Base-by-base conservation (phyloP, 1,140 invertebrate species). In the Drosophila nikananu region DNA sequence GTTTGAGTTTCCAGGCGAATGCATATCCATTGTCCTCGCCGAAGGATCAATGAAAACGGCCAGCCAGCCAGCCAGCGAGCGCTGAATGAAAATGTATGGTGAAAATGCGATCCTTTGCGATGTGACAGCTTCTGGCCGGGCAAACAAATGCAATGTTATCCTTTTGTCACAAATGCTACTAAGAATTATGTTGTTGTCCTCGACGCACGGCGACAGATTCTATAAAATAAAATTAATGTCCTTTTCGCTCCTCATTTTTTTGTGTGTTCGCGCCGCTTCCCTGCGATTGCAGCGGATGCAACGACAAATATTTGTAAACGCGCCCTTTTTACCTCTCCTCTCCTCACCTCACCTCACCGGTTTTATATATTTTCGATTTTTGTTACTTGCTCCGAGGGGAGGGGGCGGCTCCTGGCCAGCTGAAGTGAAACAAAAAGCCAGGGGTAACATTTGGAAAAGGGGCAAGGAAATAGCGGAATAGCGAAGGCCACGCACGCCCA, bases 281-380 rank as follows among this genome's bases (percentile, higher is more conserved):
- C 52, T 27, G 19, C 67, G 55, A 44, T 58, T 67, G 74, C 77
- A 72, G 32, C 51, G 74, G 76, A 63, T 78, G 75, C 73, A 78
- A 49, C 76, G 68, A 57, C 78, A 84, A 86, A 86, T 86, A 84
- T 86, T 86, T 86, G 83, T 84, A 78, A 78, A 75, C 67, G 83
- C 81, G 78, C 83, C 81, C 77, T 73, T 79, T 77, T 61, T 78
- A 60, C 19, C 12, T 13, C 12, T 21, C 63, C 55, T 46, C 57
- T 41, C 27, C n/a, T 2, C 30, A 10, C 9, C 9, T 19, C 4
- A 8, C 62, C 48, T 59, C 51, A 27, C 27, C 21, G 12, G 42
- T 49, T 32, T 32, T 39, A 65, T 67, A 39, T 25, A 57, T 39
- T 39, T 35, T 41, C 17, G 27, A 66, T 37, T 66, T 68, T 51